Percentiles rank a stretch among this genome's conserved stretches.
Conservation (phyloP, 2,888 invertebrate genomes). For the Gnatocerus cornutus region DNA sequence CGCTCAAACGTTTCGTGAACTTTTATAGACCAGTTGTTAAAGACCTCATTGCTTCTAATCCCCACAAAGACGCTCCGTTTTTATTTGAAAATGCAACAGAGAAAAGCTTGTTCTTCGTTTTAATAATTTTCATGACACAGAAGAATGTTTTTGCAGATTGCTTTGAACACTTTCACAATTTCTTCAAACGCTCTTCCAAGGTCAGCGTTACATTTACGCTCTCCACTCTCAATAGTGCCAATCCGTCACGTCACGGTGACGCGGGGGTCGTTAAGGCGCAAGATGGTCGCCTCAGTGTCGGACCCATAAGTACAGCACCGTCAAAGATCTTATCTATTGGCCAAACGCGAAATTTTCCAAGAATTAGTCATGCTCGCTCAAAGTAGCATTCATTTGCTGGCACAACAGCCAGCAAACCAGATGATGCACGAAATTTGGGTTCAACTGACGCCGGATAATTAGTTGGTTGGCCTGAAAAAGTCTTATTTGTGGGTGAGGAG, state of each 20-base stretch:
- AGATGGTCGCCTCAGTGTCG: conserved; percentile 17
- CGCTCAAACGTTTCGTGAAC: no score
- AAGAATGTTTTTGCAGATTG: no score
- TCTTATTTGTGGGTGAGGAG: conserved; percentile 1
- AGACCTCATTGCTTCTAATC: no score
- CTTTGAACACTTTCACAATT: neutral
- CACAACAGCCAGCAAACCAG: neutral
- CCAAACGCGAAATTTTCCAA: conserved; percentile 32
- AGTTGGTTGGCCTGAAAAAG: conserved; percentile 1
- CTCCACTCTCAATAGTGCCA: neutral
- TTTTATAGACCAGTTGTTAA: no score
- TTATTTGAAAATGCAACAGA: no score
- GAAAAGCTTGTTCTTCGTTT: no score
- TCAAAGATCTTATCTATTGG: conserved; percentile 13
- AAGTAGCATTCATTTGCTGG: neutral
- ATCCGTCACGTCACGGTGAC: conserved; percentile 3
- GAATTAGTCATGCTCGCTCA: conserved; percentile 24
- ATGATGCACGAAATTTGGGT: conserved; percentile 9
- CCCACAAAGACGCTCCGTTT: no score
- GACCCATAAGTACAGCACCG: conserved; percentile 30
- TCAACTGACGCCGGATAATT: conserved; percentile 5
- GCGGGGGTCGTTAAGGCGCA: conserved; percentile 36
- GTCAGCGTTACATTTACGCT: neutral
- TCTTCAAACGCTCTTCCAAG: neutral
- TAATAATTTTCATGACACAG: no score